Evolutionary conservation across 1,140 invertebrate genomes (phyloP).

Genomic region (Cydia strobilella): DNA sequence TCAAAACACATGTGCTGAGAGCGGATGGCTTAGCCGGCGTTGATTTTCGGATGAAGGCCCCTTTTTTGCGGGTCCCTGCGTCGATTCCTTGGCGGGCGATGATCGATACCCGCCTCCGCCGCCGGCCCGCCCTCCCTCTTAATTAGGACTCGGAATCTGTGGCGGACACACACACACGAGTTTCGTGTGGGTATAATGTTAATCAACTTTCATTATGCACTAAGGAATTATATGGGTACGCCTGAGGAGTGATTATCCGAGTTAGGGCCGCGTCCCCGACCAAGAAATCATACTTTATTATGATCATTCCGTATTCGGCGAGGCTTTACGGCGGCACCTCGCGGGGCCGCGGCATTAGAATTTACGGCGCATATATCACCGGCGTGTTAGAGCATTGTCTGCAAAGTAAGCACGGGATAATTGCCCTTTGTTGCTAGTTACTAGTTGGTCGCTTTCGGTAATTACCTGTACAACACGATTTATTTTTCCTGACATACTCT

Average conservation of each 20-base stretch:
- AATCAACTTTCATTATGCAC: constrained; percentile 80
- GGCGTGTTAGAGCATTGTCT: constrained; percentile 62
- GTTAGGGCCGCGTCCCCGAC: constrained; percentile 73
- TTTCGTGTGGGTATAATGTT: constrained; percentile 67
- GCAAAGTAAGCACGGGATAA: constrained; percentile 56
- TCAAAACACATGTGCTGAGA: constrained; percentile 79
- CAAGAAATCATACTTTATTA: constrained; percentile 80
- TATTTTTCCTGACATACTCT: not conserved
- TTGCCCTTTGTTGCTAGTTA: constrained; percentile 60
- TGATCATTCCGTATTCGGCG: constrained; percentile 63
- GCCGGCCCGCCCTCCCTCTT: constrained; percentile 74
- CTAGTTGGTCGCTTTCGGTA: constrained; percentile 34
- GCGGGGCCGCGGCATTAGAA: constrained; percentile 69
- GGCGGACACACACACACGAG: constrained; percentile 75
- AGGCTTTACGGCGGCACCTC: constrained; percentile 62
- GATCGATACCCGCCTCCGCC: constrained; percentile 76
- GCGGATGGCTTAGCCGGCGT: constrained; percentile 69
- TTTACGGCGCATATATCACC: constrained; percentile 74
- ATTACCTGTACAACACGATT: constrained; percentile 8
- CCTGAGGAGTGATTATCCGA: constrained; percentile 78
- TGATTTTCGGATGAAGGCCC: constrained; percentile 77
- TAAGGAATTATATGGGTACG: constrained; percentile 79
- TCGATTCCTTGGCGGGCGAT: constrained; percentile 76
- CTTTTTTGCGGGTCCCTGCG: constrained; percentile 77
- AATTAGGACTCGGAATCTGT: constrained; percentile 81